Evolutionary conservation across 2,797 vertebrate genomes (phyloP).

Genomic region (Tragopan temminckii): DNA sequence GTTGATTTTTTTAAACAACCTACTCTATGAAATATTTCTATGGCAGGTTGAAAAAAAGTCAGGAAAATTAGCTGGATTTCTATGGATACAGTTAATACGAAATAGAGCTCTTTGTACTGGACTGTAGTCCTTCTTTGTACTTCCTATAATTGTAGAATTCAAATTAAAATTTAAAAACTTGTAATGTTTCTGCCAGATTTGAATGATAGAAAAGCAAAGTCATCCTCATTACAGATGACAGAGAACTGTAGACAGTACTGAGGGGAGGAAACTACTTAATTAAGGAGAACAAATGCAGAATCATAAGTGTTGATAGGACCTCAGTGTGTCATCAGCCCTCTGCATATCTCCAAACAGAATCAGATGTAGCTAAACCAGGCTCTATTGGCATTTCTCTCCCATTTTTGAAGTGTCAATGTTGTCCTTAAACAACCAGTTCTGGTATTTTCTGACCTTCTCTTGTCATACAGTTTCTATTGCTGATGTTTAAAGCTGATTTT

Average conservation of each 20-base stretch:
- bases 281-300: slow-evolving; percentile 19
- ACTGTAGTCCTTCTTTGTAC: background rate
- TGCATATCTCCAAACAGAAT: background rate
- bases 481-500: background rate
- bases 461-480: background rate
- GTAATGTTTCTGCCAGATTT: background rate
- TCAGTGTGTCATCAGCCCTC: background rate
- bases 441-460: background rate
- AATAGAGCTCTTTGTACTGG: background rate
- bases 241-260: background rate
- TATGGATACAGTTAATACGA: background rate
- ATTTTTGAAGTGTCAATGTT: background rate
- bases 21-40: background rate
- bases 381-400: background rate
- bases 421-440: background rate
- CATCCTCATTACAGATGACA: background rate
- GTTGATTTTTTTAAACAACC: background rate
- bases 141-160: background rate
- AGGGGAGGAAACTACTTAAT: slow-evolving; percentile 30
- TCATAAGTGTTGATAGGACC: slow-evolving; percentile 19
- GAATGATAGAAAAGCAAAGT: background rate
- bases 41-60: background rate
- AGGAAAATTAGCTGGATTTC: slow-evolving; percentile 26
- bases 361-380: background rate
- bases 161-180: background rate